These are phyloP conservation scores for Etheostoma spectabile DNA, from an alignment of 2,113 vertebrate genomes.

Conservation along the genomic window DNA sequence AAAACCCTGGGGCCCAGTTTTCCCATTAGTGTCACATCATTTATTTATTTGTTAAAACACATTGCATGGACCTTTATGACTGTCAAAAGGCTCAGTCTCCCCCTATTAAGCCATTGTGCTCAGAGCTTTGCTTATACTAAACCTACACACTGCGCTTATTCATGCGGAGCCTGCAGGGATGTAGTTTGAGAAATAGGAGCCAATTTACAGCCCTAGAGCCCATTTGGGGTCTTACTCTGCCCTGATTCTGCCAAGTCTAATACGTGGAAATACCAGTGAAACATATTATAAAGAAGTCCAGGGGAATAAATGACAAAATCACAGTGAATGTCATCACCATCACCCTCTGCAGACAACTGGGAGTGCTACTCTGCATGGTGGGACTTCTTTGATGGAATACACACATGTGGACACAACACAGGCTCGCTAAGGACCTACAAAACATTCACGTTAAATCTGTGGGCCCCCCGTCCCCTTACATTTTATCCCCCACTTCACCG, in stretches of 20 bases:
- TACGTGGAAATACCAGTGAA: constrained; percentile 59
- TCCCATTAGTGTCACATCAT: constrained; percentile 2
- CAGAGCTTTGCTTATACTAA: constrained; percentile 36
- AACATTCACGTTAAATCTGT: not conserved
- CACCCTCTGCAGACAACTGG: constrained; percentile 27
- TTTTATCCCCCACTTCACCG: not conserved
- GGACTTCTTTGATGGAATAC: not conserved
- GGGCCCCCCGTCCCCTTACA: not conserved
- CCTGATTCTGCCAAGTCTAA: constrained; percentile 79
- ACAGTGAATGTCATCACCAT: constrained; percentile 36
- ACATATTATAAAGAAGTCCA: constrained; percentile 61
- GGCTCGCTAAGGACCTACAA: not conserved
- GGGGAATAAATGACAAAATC: constrained; percentile 60
- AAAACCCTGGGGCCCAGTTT: not conserved
- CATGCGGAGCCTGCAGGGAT: constrained; percentile 47
- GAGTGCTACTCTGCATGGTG: constrained; percentile 1
- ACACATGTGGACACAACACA: not conserved
- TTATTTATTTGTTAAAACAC: constrained; percentile 19
- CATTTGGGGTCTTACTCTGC: constrained; percentile 58
- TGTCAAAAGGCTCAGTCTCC: not conserved
- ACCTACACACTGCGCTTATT: constrained; percentile 46
- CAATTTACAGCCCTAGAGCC: constrained; percentile 58
- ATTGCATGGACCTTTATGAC: not conserved
- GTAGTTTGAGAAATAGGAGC: constrained; percentile 58
- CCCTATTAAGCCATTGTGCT: constrained; percentile 35